Evolutionary conservation across 1,140 invertebrate species (phyloP).

Genomic region (Drosophila gunungcola): DNA sequence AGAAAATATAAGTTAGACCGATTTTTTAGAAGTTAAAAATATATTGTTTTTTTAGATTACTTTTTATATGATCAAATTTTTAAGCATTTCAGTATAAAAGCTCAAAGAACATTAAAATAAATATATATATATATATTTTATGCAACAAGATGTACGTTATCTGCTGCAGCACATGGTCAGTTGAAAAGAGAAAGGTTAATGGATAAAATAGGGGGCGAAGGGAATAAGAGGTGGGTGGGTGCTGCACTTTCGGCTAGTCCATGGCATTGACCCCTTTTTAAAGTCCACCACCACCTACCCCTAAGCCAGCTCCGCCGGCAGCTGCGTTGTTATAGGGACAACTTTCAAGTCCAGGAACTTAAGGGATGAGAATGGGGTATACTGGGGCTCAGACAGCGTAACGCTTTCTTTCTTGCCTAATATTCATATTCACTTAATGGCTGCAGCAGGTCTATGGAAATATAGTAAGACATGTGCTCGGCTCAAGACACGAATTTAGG

Average conservation of each 20-base stretch:
- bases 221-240: background rate
- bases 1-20: no score
- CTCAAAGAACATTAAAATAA: no score
- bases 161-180: slow-evolving; percentile 3
- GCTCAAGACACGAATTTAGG: slow-evolving; percentile 4
- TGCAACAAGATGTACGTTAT: no score
- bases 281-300: slow-evolving; percentile 34
- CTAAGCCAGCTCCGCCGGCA: slow-evolving; percentile 26
- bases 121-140: no score
- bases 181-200: background rate
- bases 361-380: slow-evolving; percentile 1
- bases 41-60: no score
- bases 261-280: slow-evolving; percentile 44
- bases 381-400: slow-evolving; percentile 48
- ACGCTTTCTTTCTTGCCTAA: slow-evolving; percentile 34
- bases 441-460: slow-evolving; percentile 16
- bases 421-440: slow-evolving; percentile 23
- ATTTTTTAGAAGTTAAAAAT: no score
- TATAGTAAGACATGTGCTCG: slow-evolving; percentile 17
- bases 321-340: slow-evolving; percentile 60
- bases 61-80: no score
- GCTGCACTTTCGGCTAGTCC: slow-evolving; percentile 23
- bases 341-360: background rate
- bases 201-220: background rate
- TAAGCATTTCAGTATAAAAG: no score